Evolutionary conservation across 2,797 vertebrate genomes (phyloP).

Genomic region (Streptopelia turtur): DNA sequence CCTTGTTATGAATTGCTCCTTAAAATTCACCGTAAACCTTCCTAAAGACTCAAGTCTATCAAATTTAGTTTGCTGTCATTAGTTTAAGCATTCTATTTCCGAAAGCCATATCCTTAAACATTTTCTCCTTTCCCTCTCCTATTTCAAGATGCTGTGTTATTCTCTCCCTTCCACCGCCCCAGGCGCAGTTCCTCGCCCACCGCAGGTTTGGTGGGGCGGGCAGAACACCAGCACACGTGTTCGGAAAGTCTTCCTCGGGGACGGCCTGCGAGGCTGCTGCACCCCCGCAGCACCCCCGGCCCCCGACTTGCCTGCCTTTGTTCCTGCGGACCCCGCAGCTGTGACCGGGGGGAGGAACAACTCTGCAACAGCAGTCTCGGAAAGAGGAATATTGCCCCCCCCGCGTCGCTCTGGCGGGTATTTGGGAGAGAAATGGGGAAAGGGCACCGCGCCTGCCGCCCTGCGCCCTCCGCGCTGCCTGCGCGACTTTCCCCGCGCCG

Average conservation of each 20-base stretch:
- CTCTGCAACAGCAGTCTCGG: no score
- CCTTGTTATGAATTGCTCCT: slow-evolving; percentile 77
- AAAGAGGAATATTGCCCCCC: no score
- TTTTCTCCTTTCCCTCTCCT: no score
- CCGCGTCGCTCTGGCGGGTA: no score
- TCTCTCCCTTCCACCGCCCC: not conserved
- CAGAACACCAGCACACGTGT: not conserved
- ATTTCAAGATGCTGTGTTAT: not conserved
- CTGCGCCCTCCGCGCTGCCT: no score
- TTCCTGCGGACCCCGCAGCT: not conserved
- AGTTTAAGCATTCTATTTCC: not conserved
- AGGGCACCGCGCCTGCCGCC: no score
- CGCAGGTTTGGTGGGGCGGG: not conserved
- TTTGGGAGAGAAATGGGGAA: no score
- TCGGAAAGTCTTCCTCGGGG: not conserved
- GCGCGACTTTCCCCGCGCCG: no score
- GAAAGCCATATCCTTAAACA: not conserved
- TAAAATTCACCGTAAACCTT: slow-evolving; percentile 63
- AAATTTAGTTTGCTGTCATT: slow-evolving; percentile 10
- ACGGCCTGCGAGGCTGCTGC: not conserved
- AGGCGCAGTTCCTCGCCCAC: not conserved
- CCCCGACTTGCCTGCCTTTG: not conserved
- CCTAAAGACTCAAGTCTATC: slow-evolving; percentile 25
- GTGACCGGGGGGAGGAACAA: no score
- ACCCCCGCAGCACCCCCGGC: not conserved